Conservation (phyloP, 2,888 invertebrate species). For the Drosophila mimica region DNA sequence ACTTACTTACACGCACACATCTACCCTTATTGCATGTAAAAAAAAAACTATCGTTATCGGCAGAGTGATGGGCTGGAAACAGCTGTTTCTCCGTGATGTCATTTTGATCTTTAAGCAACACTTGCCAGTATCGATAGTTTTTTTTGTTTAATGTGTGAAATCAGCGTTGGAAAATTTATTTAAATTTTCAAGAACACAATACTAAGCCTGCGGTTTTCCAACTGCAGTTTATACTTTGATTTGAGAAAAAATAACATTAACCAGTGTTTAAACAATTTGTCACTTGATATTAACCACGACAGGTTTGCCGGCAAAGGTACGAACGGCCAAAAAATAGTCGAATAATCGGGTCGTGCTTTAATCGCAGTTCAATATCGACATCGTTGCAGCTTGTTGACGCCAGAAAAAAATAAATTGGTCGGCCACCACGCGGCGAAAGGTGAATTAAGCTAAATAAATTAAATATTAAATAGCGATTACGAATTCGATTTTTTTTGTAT, state of each 20-base stretch:
- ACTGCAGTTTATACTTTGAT: neutral
- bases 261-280: neutral
- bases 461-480: neutral
- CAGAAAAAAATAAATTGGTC: slow-evolving; percentile 27
- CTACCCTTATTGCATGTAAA: slow-evolving; percentile 36
- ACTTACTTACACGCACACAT: slow-evolving; percentile 35
- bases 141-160: neutral
- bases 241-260: neutral
- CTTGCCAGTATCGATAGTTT: neutral
- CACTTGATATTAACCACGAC: neutral
- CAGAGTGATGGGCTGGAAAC: slow-evolving; percentile 8
- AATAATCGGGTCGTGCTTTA: neutral
- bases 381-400: slow-evolving; percentile 8
- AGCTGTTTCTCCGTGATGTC: slow-evolving; percentile 28
- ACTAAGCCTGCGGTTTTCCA: neutral
- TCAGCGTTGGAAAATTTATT: neutral
- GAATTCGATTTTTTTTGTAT: neutral
- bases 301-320: neutral
- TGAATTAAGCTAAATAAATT: neutral
- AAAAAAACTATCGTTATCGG: slow-evolving; percentile 37
- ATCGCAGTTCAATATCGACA: slow-evolving; percentile 7
- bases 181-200: neutral
- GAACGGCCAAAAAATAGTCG: neutral
- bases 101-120: slow-evolving; percentile 17
- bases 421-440: slow-evolving; percentile 49